These are phyloP conservation scores for Siderastrea radians DNA, from an alignment of 92 coral and sea anemone species.

Conservation along the genomic window DNA sequence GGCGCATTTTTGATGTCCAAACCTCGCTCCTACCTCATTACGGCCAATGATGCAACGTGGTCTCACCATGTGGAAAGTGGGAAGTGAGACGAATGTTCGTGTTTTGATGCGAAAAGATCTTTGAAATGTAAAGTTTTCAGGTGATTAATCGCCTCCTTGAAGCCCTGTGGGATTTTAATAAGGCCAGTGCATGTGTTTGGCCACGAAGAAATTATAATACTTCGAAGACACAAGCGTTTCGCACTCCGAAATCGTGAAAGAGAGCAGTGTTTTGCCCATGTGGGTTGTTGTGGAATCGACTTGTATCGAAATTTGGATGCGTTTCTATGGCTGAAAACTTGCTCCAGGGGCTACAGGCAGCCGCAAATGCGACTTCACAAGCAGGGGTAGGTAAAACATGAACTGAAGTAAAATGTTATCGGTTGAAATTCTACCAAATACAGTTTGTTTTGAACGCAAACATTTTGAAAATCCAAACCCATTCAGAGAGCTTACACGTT, in stretches of 20 bases:
- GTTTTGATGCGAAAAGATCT: slow-evolving; percentile 3
- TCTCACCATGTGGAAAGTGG: slow-evolving; percentile 20
- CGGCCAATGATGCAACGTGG: slow-evolving; percentile 73
- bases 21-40: neutral
- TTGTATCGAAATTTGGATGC: neutral
- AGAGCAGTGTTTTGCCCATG: slow-evolving; percentile 27
- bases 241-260: neutral
- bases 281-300: slow-evolving; percentile 3
- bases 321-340: slow-evolving; percentile 85
- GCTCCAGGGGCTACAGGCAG: slow-evolving; percentile 87
- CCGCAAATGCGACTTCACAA: slow-evolving; percentile 87
- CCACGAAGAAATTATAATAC: neutral
- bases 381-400: slow-evolving; percentile 72
- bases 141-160: neutral
- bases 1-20: neutral
- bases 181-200: neutral
- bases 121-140: neutral
- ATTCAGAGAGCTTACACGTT: neutral
- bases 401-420: no score
- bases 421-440: neutral
- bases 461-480: neutral
- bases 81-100: neutral
- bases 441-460: neutral
- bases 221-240: neutral
- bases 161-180: slow-evolving; percentile 15